Conservation (phyloP, 1,140 invertebrate species). For the Belonocnema kinseyi region DNA sequence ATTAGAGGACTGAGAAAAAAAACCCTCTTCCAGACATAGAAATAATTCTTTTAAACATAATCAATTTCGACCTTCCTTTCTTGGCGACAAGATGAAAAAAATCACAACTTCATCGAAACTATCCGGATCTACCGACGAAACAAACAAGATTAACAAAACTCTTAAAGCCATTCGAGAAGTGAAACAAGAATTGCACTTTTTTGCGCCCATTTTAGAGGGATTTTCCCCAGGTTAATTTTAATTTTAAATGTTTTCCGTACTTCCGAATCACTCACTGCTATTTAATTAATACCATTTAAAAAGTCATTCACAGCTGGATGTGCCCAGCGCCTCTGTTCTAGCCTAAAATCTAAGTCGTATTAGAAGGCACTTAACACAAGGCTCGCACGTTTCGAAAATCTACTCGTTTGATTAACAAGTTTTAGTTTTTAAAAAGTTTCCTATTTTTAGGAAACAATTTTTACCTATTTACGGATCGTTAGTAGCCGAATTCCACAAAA, state of each 20-base stretch:
- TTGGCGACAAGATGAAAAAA: background rate
- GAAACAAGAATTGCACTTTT: constrained; percentile 7
- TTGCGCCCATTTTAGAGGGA: background rate
- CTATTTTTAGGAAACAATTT: constrained; percentile 44
- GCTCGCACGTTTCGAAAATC: constrained; percentile 70
- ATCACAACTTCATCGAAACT: too few species aligned
- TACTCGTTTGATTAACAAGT: constrained; percentile 56
- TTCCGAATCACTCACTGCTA: constrained; percentile 42
- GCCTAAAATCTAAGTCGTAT: constrained; percentile 74
- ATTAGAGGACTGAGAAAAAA: background rate
- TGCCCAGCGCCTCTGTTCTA: constrained; percentile 73
- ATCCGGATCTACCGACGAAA: constrained; percentile 6
- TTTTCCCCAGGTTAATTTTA: background rate
- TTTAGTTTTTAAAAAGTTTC: constrained; percentile 46
- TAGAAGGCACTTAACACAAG: constrained; percentile 77
- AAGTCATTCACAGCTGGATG: constrained; percentile 68
- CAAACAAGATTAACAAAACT: constrained; percentile 21
- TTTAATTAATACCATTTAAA: constrained; percentile 67
- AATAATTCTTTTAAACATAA: constrained; percentile 1
- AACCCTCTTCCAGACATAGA: constrained; percentile 31
- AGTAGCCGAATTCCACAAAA: constrained; percentile 6
- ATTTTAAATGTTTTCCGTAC: constrained; percentile 31
- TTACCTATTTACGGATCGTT: constrained; percentile 28
- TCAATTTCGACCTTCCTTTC: constrained; percentile 13
- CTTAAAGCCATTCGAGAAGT: constrained; percentile 13